phyloP scores from a whole-genome alignment of 2,888 invertebrate species.

The Drosophila nigritarsus region DNA sequence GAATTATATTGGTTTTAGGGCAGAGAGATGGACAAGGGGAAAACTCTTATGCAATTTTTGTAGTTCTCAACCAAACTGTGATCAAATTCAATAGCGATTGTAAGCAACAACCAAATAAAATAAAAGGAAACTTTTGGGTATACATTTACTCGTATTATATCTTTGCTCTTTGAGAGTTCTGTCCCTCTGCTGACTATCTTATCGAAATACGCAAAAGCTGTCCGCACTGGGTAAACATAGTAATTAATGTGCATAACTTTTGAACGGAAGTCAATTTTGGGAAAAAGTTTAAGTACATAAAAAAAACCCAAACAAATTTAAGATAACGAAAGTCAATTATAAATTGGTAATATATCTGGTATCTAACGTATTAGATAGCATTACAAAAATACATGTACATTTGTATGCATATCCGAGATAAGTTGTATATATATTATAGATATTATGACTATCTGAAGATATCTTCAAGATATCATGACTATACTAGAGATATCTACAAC shows the following conservation, averaged over 20 bases:
- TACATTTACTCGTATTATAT: neutral
- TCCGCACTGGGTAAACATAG: neutral
- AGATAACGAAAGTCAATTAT: neutral
- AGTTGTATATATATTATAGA: neutral
- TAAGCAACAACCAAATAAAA: neutral
- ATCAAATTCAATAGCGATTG: neutral
- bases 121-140: neutral
- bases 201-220: conserved; percentile 10
- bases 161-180: neutral
- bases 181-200: conserved; percentile 19
- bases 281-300: neutral
- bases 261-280: conserved; percentile 8
- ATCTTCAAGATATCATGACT: neutral
- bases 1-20: neutral
- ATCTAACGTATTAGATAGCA: neutral
- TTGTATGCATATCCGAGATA: neutral
- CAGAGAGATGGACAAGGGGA: neutral
- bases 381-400: neutral
- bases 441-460: neutral
- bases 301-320: neutral
- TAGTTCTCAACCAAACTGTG: neutral
- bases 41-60: neutral
- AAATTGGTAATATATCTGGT: neutral
- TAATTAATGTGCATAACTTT: conserved; percentile 5
- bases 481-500: neutral